Conservation (phyloP, 2,113 vertebrate genomes). For the Carlito syrichta region DNA sequence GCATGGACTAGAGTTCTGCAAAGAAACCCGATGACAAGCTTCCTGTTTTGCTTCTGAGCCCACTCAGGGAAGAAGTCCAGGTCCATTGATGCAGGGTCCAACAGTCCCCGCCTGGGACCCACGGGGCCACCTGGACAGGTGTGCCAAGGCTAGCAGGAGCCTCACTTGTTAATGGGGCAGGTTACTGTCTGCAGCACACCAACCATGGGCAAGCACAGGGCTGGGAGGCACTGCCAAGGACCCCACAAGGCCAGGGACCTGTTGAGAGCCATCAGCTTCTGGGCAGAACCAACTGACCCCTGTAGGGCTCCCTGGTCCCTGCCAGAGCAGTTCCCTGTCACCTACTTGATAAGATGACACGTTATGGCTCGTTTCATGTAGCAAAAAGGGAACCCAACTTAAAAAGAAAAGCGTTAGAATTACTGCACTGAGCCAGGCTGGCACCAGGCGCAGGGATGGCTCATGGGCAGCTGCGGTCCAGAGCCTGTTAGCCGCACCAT, state of each 20-base stretch:
- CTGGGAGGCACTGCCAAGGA: background rate
- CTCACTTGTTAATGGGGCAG: background rate
- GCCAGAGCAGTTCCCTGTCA: background rate
- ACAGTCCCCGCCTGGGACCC: background rate
- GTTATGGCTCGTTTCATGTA: background rate
- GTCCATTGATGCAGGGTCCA: background rate
- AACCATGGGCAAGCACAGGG: background rate
- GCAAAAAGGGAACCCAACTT: background rate
- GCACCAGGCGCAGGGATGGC: background rate
- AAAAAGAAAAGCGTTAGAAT: background rate
- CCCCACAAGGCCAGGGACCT: too few relatives aligned
- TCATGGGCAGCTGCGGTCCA: too few relatives aligned
- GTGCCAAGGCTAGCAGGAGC: background rate
- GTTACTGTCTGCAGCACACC: background rate
- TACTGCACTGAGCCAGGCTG: background rate
- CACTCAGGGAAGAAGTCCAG: background rate
- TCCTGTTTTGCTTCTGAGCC: background rate
- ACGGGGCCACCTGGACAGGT: background rate
- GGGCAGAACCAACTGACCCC: too few relatives aligned
- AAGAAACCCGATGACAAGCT: constrained; percentile 35
- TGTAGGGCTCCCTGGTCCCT: background rate
- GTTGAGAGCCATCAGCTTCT: too few relatives aligned
- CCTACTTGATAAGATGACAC: background rate
- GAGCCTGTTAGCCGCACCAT: background rate
- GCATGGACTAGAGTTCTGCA: background rate